Evolutionary conservation across 2,113 vertebrate genomes (phyloP), one percentile per base, ranked within the genome.

Genomic region (Ctenodactylus gundi): DNA sequence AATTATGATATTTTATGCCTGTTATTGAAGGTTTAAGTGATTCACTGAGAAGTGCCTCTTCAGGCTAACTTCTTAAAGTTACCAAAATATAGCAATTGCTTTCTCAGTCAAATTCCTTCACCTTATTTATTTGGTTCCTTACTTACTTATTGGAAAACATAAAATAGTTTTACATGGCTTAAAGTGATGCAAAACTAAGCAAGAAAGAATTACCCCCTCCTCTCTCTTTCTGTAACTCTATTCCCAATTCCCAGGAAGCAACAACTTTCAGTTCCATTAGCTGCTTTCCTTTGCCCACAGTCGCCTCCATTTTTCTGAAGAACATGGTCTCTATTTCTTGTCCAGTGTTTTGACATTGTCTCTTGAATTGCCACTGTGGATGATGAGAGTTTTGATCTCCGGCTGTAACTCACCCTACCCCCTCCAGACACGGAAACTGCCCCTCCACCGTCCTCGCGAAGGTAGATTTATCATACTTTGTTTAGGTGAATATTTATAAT

Each of bases 1-100:
- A 93, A 88, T 86, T 82, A 62, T 49, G 39, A 39, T 53, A 92
- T 83, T 72, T 84, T 55, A 90, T 72, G 44, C 39, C 58, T 21
- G 72, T 23, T 78, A 67, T 62, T 73, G 17, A 80, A 84, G 55
- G 60, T 73, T 87, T 78, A 80, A 89, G 20, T 78, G 87, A 25
- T 34, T 84, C 68, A 60, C 25, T 67, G 57, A 92, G 68, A 94
- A 81, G 58, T 7, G 64, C 5, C 34, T 85, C 46, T 77, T 70
- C 44, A 77, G n/a, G 17, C 23, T 81, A 64, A 41, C n/a, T 34
- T 89, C 88, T 89, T 81, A 17, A 92, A 82, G 41, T 77, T 68
- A 53, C 44, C 60, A 82, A 85, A 81, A 77, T 58, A 65, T 44
- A 80, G 4, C 27, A 62, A 36, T 36, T 82, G 88, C n/a, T 83